Base-by-base conservation (phyloP, 2,797 vertebrate genomes). In the Melanotaenia trifasciata region DNA sequence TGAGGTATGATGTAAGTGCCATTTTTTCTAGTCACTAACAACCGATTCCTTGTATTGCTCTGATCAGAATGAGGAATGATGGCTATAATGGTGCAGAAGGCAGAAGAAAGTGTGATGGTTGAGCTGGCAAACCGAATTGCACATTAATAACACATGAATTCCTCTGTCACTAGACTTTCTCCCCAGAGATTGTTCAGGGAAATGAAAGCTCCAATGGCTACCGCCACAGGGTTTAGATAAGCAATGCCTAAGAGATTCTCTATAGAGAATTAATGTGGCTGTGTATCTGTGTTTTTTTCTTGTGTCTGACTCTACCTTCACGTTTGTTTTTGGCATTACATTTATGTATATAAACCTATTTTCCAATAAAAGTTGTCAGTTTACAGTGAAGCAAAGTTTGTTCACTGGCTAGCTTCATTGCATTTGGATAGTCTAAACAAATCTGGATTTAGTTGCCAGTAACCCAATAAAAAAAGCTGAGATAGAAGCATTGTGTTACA, bases 91-190 rank as follows among this genome's bases (percentile, higher is more conserved):
- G 33, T 4, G 7, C 3, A 24, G 7, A 24, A 47, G 26, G 32
- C 22, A 7, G 26, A 57, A 24, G 10, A 50, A 64, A 6, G 2
- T 59, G 47, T 10, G 10, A 59, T 58, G 28, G 54, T 30, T 58
- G 53, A 72, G 53, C 7, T 40, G 54, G 11, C 56, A 65, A 67
- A 72, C 53, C 30, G 36, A 74, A 77, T 67, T 51, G 28, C n/a
- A 67, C 20, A 72, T 69, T 72, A 69, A 28, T 47, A 8, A 74
- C 59, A 68, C 32, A 30, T 58, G 51, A 61, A 65, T 43, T 62
- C 13, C 35, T 60, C 12, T 38, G 35, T 20, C 6, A 18, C 20
- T 60, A 50, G 58, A 45, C 24, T 47, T 47, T 58, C 32, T 38
- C 47, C 38, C 12, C 60, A 62, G 32, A 28, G 6, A 67, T 32